Evolutionary conservation across 2,113 vertebrate species (phyloP), one percentile per base, ranked within the genome.

Genomic region (Ranitomeya variabilis): DNA sequence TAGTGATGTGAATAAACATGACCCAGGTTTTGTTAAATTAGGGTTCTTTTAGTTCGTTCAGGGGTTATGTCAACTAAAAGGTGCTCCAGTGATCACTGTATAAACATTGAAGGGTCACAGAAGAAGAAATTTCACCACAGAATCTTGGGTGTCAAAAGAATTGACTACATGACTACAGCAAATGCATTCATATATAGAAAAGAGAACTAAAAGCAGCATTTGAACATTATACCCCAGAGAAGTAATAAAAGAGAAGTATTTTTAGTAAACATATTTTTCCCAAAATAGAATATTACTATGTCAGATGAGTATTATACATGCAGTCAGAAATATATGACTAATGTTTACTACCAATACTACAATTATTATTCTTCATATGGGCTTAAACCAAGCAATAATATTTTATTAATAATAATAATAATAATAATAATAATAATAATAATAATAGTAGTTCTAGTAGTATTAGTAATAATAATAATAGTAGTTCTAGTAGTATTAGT

Each of bases 11-110:
- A 86, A 87, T 55, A 82, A 89, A 80, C 0, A 9, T 60, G 87
- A 90, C 73, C 23, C 54, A 62, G 4, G 18, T 80, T 87, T 86
- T 87, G 59, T 81, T 86, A 89, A 86, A 80, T 84, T 88, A 87
- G 71, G 73, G 54, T 79, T 79, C 78, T 64, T 60, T 2, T 84
- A 73, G 87, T 81, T 57, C 81, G 69, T 84, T 85, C 82, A 91
- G 60, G 5, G 86, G 82, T 64, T 21, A 80, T 77, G 21, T 71
- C 66, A 85, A 81, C 88, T 83, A 31, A 37, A 90, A 86, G 82
- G 7, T 67, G 73, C 76, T 69, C n/a, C 12, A 5, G 83, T 90
- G 90, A 73, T 78, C 19, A 59, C 3, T 89, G 80, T n/a, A 19
- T 0, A 88, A 89, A 88, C 60, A 89, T 55, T 3, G 23, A 51